Conservation (phyloP, 2,888 invertebrate species). For the Flexamia atlantica region DNA sequence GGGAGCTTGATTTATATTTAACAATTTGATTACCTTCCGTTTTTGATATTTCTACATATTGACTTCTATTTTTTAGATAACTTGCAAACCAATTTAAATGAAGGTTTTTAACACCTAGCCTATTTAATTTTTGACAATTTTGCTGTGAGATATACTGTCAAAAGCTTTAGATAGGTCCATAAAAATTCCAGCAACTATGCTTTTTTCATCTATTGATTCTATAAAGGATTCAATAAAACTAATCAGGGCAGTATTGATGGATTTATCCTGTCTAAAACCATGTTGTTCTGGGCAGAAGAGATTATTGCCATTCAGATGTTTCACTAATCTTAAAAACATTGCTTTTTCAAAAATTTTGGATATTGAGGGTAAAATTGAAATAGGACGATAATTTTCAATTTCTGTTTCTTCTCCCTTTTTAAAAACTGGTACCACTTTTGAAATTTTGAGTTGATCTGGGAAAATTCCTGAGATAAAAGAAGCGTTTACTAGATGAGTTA, state of each 20-base stretch:
- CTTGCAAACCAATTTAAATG: constrained; percentile 34
- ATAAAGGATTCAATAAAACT: constrained; percentile 27
- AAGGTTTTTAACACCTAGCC: neutral
- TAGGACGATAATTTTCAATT: constrained; percentile 28
- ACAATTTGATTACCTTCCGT: constrained; percentile 15
- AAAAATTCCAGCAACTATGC: constrained; percentile 19
- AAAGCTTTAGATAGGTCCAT: constrained; percentile 33
- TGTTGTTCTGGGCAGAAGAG: constrained; percentile 17
- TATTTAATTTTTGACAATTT: neutral
- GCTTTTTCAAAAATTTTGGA: constrained; percentile 30
- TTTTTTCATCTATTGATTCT: constrained; percentile 13
- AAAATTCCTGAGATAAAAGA: constrained; percentile 28
- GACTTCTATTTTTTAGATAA: constrained; percentile 8
- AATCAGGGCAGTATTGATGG: neutral
- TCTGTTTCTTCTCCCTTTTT: constrained; percentile 35
- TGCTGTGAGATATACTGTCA: constrained; percentile 20
- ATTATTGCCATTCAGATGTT: constrained; percentile 12
- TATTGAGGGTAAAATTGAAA: constrained; percentile 38
- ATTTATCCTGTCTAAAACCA: constrained; percentile 23
- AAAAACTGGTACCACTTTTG: constrained; percentile 29
- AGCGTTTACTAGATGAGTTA: constrained; percentile 14
- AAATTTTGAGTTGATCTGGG: constrained; percentile 34
- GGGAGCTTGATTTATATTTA: too few species aligned
- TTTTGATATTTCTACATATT: constrained; percentile 10
- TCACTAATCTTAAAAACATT: constrained; percentile 30